These are phyloP conservation scores for Drosophila truncata DNA, from an alignment of 1,140 invertebrate species.

Conservation along the genomic window DNA sequence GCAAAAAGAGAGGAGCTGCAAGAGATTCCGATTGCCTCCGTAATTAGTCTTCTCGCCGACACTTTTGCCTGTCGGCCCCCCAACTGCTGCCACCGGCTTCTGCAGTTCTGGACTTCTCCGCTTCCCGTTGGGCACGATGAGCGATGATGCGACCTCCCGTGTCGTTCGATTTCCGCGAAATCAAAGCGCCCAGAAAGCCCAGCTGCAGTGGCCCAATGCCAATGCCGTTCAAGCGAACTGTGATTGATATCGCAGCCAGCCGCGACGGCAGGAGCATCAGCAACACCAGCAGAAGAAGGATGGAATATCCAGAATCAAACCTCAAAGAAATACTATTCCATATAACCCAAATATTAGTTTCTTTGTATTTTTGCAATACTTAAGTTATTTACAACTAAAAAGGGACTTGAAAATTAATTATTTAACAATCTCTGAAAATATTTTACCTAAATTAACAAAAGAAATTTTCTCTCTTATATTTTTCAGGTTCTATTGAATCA, in stretches of 20 bases:
- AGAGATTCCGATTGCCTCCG: constrained; percentile 41
- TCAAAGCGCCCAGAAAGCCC: constrained; percentile 67
- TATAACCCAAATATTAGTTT: background rate
- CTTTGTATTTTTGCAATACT: no score
- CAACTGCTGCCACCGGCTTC: constrained; percentile 30
- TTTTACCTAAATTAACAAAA: background rate
- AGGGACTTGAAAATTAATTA: no score
- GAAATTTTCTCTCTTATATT: background rate
- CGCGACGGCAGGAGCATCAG: constrained; percentile 1
- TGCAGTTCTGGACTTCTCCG: constrained; percentile 26
- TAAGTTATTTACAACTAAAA: no score
- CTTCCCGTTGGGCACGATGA: constrained; percentile 56
- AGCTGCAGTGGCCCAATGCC: constrained; percentile 73
- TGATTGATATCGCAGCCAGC: constrained; percentile 70
- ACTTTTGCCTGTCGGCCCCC: constrained; percentile 53
- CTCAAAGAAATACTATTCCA: background rate
- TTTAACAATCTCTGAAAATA: no score
- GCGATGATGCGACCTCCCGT: constrained; percentile 82
- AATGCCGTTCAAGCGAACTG: constrained; percentile 72
- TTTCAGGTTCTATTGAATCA: constrained; percentile 91
- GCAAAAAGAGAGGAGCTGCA: constrained; percentile 27
- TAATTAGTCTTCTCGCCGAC: constrained; percentile 81
- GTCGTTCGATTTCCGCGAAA: constrained; percentile 80
- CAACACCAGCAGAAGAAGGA: background rate
- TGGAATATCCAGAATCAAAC: background rate